Conservation (phyloP, 2,888 invertebrate genomes). For the Pecten maximus region DNA sequence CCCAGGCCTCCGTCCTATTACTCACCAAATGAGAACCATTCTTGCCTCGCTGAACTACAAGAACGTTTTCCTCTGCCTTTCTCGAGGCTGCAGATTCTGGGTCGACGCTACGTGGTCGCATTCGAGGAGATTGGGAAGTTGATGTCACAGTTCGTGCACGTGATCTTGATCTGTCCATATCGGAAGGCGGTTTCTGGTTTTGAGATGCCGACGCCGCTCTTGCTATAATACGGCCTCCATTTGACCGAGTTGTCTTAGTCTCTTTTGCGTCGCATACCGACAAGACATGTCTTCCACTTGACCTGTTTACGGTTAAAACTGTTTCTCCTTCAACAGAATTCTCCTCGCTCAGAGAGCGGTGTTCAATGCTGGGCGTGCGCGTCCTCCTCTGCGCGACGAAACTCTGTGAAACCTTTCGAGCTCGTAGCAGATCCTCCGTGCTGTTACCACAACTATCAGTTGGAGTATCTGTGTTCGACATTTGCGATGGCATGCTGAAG, state of each 20-base stretch:
- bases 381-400: slow-evolving; percentile 45
- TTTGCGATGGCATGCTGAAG: slow-evolving; percentile 6
- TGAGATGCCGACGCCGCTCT: slow-evolving; percentile 57
- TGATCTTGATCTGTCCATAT: slow-evolving; percentile 48
- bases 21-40: slow-evolving; percentile 60
- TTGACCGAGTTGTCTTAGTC: slow-evolving; percentile 42
- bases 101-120: slow-evolving; percentile 64
- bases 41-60: slow-evolving; percentile 56
- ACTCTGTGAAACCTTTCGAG: slow-evolving; percentile 46
- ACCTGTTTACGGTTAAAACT: slow-evolving; percentile 65
- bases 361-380: slow-evolving; percentile 55
- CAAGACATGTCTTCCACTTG: slow-evolving; percentile 62
- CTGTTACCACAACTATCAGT: neutral
- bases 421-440: slow-evolving; percentile 1
- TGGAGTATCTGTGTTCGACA: neutral
- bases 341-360: slow-evolving; percentile 55
- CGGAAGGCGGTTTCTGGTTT: slow-evolving; percentile 34
- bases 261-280: slow-evolving; percentile 59
- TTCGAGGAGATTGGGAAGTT: slow-evolving; percentile 50
- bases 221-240: slow-evolving; percentile 58
- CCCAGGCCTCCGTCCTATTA: slow-evolving; percentile 75
- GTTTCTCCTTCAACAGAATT: slow-evolving; percentile 58
- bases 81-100: slow-evolving; percentile 49
- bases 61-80: slow-evolving; percentile 53
- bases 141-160: slow-evolving; percentile 44